These are phyloP conservation scores for Orthosia gothica DNA, from an alignment of 2,888 invertebrate genomes.

Conservation along the genomic window DNA sequence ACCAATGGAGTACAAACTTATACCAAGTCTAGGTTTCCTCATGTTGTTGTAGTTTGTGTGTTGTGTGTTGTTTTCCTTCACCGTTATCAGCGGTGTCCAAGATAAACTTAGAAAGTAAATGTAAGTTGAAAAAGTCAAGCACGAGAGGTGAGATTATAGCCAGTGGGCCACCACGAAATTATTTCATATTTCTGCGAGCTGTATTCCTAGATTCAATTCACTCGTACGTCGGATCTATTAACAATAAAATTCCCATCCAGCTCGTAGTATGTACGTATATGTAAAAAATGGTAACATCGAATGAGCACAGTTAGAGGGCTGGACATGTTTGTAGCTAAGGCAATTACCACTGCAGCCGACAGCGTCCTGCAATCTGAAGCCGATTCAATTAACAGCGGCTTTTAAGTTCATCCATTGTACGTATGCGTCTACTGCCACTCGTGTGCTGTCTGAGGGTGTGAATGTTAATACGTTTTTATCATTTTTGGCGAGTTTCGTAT, in stretches of 20 bases:
- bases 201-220: slow-evolving; percentile 46
- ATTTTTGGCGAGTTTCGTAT: not conserved
- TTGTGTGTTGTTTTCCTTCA: too few species aligned
- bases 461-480: slow-evolving; percentile 30
- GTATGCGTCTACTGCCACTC: slow-evolving; percentile 48
- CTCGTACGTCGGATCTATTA: slow-evolving; percentile 53
- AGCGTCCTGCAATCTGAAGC: slow-evolving; percentile 88
- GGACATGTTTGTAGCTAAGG: slow-evolving; percentile 85
- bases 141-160: too few species aligned
- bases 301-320: slow-evolving; percentile 76
- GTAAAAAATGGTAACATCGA: slow-evolving; percentile 76
- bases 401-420: slow-evolving; percentile 84
- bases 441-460: slow-evolving; percentile 17
- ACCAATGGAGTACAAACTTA: too few species aligned
- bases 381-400: slow-evolving; percentile 89
- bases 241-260: slow-evolving; percentile 56
- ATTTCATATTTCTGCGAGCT: slow-evolving; percentile 33
- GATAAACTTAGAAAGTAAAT: too few species aligned
- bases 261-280: slow-evolving; percentile 36
- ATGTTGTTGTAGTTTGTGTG: too few species aligned
- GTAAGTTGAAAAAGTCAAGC: too few species aligned
- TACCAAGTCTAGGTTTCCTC: too few species aligned
- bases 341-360: slow-evolving; percentile 83
- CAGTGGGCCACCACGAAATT: too few species aligned
- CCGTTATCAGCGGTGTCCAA: too few species aligned